phyloP scores from a whole-genome alignment of 2,888 invertebrate species.

The Muscina levida region DNA sequence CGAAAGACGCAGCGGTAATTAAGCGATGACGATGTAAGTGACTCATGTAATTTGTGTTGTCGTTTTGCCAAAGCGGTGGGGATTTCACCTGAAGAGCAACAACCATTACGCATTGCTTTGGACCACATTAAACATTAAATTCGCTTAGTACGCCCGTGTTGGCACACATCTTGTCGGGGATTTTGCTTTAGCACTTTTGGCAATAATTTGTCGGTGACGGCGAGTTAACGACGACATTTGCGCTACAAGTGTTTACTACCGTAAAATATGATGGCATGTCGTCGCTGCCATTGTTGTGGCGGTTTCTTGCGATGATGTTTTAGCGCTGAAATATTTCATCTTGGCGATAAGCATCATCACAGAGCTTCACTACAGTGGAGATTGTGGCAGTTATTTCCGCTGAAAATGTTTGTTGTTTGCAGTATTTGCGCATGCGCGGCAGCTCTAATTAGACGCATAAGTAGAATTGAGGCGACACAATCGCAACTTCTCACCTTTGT shows the following conservation, averaged over 20 bases:
- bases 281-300: slow-evolving; percentile 19
- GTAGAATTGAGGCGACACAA: slow-evolving; percentile 76
- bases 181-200: slow-evolving; percentile 5
- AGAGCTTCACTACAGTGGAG: slow-evolving; percentile 30
- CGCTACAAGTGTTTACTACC: slow-evolving; percentile 54
- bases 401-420: slow-evolving; percentile 66
- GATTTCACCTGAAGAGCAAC: slow-evolving; percentile 57
- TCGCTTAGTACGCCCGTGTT: background rate
- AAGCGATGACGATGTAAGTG: slow-evolving; percentile 11
- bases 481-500: slow-evolving; percentile 74
- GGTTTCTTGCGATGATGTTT: slow-evolving; percentile 65
- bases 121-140: slow-evolving; percentile 55
- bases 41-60: slow-evolving; percentile 57
- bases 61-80: slow-evolving; percentile 13
- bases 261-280: slow-evolving; percentile 35
- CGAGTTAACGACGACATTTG: slow-evolving; percentile 63
- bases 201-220: slow-evolving; percentile 34
- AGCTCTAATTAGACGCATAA: slow-evolving; percentile 79
- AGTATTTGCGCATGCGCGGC: slow-evolving; percentile 75
- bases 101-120: slow-evolving; percentile 51
- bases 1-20: slow-evolving; percentile 6
- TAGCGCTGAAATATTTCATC: slow-evolving; percentile 77
- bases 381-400: slow-evolving; percentile 72
- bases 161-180: background rate
- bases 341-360: slow-evolving; percentile 73